These are phyloP conservation scores for Trididemnum nubilum DNA, from an alignment of 23 tunicate genomes.

Conservation along the genomic window DNA sequence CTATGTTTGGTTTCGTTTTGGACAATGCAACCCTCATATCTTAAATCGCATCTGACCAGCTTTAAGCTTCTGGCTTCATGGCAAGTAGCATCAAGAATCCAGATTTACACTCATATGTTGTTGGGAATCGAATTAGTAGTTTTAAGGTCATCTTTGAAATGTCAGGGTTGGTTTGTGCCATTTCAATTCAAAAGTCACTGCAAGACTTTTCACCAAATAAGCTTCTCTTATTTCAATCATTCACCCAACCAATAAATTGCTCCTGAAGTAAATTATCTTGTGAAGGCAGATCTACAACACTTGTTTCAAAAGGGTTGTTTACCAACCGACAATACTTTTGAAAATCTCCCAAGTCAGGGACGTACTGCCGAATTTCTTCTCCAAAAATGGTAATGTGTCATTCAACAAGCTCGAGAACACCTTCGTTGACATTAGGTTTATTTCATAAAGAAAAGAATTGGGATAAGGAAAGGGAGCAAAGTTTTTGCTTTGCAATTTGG, in stretches of 20 bases:
- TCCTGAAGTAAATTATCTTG: not conserved
- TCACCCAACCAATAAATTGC: not conserved
- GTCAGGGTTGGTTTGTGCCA: no score
- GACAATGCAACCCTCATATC: no score
- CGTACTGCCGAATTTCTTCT: not conserved
- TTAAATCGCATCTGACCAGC: no score
- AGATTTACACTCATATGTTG: not conserved
- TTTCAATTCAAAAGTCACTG: no score
- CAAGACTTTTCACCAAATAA: no score
- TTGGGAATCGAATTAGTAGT: not conserved
- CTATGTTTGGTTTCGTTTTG: no score
- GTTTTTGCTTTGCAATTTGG: not conserved
- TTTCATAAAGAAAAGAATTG: not conserved
- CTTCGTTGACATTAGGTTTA: not conserved
- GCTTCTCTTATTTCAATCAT: not conserved
- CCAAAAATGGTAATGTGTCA: not conserved
- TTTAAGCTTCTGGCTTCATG: no score
- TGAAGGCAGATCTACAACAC: no score
- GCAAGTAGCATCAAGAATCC: no score
- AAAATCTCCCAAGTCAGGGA: not conserved
- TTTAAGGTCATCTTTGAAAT: not conserved
- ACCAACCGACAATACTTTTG: not conserved
- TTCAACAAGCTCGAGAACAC: not conserved
- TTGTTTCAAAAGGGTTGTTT: no score
- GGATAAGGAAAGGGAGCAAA: not conserved